Evolutionary conservation across 1,140 invertebrate species (phyloP).

Genomic region (Sitobion miscanthi): DNA sequence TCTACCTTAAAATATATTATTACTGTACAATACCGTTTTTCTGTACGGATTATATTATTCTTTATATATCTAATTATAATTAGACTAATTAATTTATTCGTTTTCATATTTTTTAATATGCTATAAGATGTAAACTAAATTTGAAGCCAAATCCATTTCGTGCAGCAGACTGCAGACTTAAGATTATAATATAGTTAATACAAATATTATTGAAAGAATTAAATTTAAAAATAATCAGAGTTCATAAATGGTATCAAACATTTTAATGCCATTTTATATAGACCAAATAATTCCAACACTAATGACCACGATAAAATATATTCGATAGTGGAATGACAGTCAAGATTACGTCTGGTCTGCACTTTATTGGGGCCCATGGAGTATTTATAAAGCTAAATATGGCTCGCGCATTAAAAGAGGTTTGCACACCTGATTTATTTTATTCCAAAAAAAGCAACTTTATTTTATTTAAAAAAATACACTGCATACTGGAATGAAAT

Average conservation of each 20-base stretch:
- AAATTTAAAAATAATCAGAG: background rate
- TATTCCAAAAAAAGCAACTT: background rate
- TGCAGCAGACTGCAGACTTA: too few relatives aligned
- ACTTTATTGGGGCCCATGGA: background rate
- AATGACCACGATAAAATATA: background rate
- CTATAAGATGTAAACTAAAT: background rate
- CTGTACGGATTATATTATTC: too few relatives aligned
- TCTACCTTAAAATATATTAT: background rate
- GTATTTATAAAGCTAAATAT: background rate
- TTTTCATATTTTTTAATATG: background rate
- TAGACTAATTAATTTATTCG: background rate
- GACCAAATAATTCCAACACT: background rate
- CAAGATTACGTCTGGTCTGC: background rate
- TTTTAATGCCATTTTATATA: background rate
- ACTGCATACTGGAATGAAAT: background rate
- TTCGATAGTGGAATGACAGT: background rate
- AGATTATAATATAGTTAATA: too few relatives aligned
- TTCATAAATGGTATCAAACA: background rate
- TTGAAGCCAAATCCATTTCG: background rate
- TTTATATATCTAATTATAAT: background rate
- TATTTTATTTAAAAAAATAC: background rate
- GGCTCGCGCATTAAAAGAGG: background rate
- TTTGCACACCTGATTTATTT: background rate
- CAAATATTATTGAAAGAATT: slow-evolving; percentile 1
- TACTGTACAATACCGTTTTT: background rate